These are phyloP conservation scores for Hippocampus comes DNA, from an alignment of 2,113 vertebrate species.

Conservation along the genomic window DNA sequence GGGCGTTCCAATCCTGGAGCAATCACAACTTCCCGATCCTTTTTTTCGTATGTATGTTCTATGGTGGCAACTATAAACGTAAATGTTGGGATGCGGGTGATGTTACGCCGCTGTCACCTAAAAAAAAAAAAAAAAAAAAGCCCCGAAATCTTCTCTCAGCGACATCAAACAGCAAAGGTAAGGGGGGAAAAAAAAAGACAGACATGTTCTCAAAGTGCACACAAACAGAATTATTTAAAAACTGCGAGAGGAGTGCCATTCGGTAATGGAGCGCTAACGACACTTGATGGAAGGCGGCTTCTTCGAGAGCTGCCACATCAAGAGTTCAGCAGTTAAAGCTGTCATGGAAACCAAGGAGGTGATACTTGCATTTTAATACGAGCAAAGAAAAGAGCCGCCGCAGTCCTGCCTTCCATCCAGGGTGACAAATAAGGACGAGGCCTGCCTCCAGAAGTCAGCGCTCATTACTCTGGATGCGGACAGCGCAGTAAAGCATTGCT, in stretches of 20 bases:
- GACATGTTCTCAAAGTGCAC: conserved; percentile 66
- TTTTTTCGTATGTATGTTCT: neutral
- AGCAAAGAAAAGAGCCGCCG: conserved; percentile 41
- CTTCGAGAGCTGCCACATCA: conserved; percentile 62
- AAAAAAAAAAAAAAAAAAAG: conserved; percentile 17
- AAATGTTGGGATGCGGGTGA: neutral
- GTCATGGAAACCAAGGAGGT: conserved; percentile 69
- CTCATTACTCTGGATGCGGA: conserved; percentile 47
- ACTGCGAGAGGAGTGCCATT: conserved; percentile 60
- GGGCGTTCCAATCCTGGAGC: neutral
- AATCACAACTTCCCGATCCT: neutral
- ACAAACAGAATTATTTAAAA: conserved; percentile 80
- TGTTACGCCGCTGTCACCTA: neutral
- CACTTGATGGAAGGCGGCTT: conserved; percentile 66
- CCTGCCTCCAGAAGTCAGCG: conserved; percentile 44
- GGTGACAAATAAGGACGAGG: conserved; percentile 55
- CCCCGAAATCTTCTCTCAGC: conserved; percentile 62
- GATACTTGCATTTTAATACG: conserved; percentile 72
- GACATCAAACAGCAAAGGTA: conserved; percentile 72
- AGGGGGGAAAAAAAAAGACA: conserved; percentile 72
- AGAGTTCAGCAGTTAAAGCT: conserved; percentile 67
- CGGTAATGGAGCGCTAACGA: conserved; percentile 69
- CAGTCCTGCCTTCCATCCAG: conserved; percentile 53
- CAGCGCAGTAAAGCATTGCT: conserved; percentile 35
- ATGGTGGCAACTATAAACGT: neutral